These are phyloP conservation scores for Ascidia mentula DNA, from an alignment of 23 tunicate genomes.

Conservation along the genomic window DNA sequence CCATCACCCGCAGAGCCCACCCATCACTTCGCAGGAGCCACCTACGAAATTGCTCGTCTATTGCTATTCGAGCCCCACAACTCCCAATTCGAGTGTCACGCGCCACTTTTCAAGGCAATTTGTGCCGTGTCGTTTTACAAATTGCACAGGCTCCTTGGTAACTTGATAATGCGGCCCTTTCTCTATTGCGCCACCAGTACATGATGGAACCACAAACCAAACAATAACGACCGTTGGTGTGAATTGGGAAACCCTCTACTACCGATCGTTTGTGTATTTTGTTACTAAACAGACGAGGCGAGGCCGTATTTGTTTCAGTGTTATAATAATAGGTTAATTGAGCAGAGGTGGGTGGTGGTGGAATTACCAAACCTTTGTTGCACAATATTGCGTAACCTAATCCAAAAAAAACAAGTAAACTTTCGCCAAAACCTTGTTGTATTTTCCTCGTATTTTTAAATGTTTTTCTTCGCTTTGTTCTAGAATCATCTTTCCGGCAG, in stretches of 20 bases:
- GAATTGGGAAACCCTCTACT: background rate
- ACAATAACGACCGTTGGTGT: background rate
- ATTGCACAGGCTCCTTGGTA: background rate
- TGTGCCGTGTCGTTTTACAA: background rate
- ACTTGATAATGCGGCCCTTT: no score
- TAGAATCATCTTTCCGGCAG: slow-evolving; percentile 39
- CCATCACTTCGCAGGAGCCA: no score
- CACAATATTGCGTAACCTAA: no score
- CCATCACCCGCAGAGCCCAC: no score
- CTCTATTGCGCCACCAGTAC: background rate
- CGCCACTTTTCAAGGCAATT: background rate
- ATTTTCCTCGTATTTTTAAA: background rate
- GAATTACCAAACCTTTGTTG: no score
- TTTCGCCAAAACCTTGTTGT: background rate
- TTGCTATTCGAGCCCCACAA: background rate
- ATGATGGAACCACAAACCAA: background rate
- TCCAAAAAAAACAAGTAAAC: background rate
- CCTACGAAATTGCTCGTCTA: background rate
- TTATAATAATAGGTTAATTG: no score
- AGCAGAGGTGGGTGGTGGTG: no score
- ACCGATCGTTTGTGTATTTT: background rate
- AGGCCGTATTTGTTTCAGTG: background rate
- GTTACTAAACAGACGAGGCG: background rate
- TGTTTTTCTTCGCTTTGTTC: background rate
- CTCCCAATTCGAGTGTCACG: background rate